These are phyloP conservation scores for Drosophila birchii DNA, from an alignment of 2,888 invertebrate genomes.

Conservation along the genomic window DNA sequence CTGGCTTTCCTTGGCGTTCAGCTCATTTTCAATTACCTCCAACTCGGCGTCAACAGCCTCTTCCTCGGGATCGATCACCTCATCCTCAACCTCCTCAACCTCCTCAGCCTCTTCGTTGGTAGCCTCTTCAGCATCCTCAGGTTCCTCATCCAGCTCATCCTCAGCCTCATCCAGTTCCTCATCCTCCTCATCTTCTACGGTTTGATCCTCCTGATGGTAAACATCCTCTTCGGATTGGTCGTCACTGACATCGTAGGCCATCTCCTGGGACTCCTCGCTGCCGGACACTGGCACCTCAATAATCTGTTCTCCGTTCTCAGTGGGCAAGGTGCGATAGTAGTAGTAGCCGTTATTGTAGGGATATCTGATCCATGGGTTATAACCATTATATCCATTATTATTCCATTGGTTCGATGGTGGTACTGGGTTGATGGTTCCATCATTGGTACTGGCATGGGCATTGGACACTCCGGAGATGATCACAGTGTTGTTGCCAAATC, in stretches of 20 bases:
- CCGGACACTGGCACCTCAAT: constrained; percentile 7
- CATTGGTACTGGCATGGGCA: constrained; percentile 20
- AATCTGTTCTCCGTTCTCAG: constrained; percentile 4
- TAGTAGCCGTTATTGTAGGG: constrained; percentile 17
- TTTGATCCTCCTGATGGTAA: constrained; percentile 1
- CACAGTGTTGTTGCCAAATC: constrained; percentile 36
- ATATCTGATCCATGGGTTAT: background rate
- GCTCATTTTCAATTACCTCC: constrained; percentile 16
- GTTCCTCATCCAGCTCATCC: background rate
- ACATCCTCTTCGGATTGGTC: constrained; percentile 2
- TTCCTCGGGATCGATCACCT: constrained; percentile 13
- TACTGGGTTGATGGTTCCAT: constrained; percentile 1
- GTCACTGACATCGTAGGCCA: constrained; percentile 8
- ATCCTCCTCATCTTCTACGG: constrained; percentile 5
- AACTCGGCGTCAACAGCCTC: constrained; percentile 18
- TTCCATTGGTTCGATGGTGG: background rate
- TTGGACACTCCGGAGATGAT: constrained; percentile 36
- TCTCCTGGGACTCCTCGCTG: constrained; percentile 14
- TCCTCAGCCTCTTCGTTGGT: background rate
- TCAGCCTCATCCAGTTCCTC: constrained; percentile 3
- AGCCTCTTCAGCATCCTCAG: background rate
- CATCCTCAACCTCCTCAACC: constrained; percentile 1
- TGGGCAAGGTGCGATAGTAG: constrained; percentile 20
- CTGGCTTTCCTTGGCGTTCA: background rate
- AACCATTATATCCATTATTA: too few relatives aligned